Conservation (phyloP, 2,888 invertebrate genomes). For the Andrena haemorrhoa region DNA sequence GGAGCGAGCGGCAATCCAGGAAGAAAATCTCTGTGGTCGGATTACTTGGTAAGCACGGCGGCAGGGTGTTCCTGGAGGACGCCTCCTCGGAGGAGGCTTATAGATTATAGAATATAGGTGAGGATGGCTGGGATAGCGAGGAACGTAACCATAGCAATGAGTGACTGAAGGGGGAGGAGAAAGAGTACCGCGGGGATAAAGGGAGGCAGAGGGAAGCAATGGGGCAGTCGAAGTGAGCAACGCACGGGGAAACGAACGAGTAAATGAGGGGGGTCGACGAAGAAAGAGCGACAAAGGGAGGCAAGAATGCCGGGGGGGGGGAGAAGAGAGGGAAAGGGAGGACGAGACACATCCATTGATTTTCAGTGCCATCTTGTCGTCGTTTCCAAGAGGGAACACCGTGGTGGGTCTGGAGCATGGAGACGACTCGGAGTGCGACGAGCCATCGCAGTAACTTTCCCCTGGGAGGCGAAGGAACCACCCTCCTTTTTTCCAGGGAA, state of each 20-base stretch:
- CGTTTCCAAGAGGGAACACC: slow-evolving; percentile 73
- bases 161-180: slow-evolving; percentile 66
- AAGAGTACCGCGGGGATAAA: slow-evolving; percentile 36
- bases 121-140: slow-evolving; percentile 61
- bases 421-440: slow-evolving; percentile 37
- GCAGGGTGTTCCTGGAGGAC: neutral
- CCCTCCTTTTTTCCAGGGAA: slow-evolving; percentile 37
- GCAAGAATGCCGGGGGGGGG: slow-evolving; percentile 40
- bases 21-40: slow-evolving; percentile 40
- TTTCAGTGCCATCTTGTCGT: slow-evolving; percentile 85
- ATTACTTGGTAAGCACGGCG: neutral
- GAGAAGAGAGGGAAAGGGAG: slow-evolving; percentile 58
- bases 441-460: slow-evolving; percentile 45
- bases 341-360: slow-evolving; percentile 81
- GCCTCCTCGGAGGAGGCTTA: slow-evolving; percentile 33
- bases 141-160: slow-evolving; percentile 84
- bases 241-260: slow-evolving; percentile 31
- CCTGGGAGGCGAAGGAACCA: slow-evolving; percentile 44
- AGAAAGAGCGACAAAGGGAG: slow-evolving; percentile 47
- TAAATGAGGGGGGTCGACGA: slow-evolving; percentile 44
- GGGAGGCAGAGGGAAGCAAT: slow-evolving; percentile 39
- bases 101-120: slow-evolving; percentile 67
- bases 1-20: neutral
- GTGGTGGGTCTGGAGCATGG: slow-evolving; percentile 44
- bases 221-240: slow-evolving; percentile 48